These are phyloP conservation scores for Ruditapes philippinarum DNA, from an alignment of 1,140 invertebrate species.

Conservation along the genomic window DNA sequence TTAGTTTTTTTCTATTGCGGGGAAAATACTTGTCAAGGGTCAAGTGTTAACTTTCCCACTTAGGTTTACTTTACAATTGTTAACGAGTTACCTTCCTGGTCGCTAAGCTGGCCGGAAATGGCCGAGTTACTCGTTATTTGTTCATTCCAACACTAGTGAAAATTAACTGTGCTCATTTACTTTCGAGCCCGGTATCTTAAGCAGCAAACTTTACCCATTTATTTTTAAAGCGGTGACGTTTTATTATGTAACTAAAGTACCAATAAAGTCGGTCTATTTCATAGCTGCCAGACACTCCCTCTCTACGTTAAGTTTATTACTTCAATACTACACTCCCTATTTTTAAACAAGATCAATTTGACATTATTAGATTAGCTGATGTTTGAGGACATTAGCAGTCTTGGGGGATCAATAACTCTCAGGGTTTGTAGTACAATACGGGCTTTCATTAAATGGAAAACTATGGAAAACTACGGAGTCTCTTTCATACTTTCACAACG, in stretches of 20 bases:
- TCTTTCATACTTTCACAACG: constrained; percentile 26
- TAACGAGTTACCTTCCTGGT: too few relatives aligned
- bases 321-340: not conserved
- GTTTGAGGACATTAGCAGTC: not conserved
- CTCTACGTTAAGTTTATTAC: not conserved
- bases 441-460: not conserved
- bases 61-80: too few relatives aligned
- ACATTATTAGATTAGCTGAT: constrained; percentile 6
- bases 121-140: too few relatives aligned
- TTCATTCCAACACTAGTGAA: too few relatives aligned
- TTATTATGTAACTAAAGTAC: not conserved
- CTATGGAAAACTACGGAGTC: not conserved
- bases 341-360: constrained; percentile 3
- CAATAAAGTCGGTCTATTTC: not conserved
- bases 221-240: too few relatives aligned
- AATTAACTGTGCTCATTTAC: too few relatives aligned
- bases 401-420: not conserved
- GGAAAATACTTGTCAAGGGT: too few relatives aligned
- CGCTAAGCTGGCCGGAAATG: too few relatives aligned
- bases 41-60: too few relatives aligned
- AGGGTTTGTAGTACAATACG: not conserved
- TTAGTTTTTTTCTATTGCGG: too few relatives aligned
- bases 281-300: not conserved
- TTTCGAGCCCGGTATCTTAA: too few relatives aligned
- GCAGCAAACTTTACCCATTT: too few relatives aligned